A percentile compares a stretch with the other conserved stretches of the same genome.
Conservation (phyloP, 2,888 invertebrate species). For the Eucera pruinosa region DNA sequence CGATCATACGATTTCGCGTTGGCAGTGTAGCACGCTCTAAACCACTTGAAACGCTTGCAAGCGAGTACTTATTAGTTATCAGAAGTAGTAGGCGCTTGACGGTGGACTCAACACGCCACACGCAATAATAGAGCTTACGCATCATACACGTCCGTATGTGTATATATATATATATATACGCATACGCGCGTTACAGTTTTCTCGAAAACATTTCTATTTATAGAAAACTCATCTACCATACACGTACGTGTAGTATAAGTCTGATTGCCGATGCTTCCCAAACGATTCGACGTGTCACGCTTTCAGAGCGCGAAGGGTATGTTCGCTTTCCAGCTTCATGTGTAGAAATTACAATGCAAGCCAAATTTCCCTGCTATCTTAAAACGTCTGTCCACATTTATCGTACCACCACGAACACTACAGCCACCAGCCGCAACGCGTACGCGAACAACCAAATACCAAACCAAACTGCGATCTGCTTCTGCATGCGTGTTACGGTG, state of each 20-base stretch:
- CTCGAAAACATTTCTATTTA: constrained; percentile 61
- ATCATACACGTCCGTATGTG: not conserved
- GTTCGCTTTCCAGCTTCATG: not conserved
- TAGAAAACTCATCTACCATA: constrained; percentile 67
- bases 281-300: constrained; percentile 19
- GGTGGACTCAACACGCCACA: no score
- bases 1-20: no score
- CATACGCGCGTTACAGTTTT: not conserved
- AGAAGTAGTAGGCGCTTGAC: no score
- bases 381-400: constrained; percentile 38
- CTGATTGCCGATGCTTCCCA: constrained; percentile 10
- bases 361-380: not conserved
- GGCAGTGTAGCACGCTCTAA: no score
- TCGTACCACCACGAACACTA: not conserved
- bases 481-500: constrained; percentile 51
- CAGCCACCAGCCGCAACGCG: constrained; percentile 26
- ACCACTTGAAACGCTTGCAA: no score
- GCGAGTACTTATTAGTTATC: no score
- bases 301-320: constrained; percentile 9
- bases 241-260: constrained; percentile 22
- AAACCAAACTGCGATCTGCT: constrained; percentile 33
- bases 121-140: no score
- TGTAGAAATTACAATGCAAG: not conserved
- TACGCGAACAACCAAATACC: constrained; percentile 56
- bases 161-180: not conserved